Evolutionary conservation across 2,888 invertebrate species (phyloP).

Genomic region (Diarsia brunnea): DNA sequence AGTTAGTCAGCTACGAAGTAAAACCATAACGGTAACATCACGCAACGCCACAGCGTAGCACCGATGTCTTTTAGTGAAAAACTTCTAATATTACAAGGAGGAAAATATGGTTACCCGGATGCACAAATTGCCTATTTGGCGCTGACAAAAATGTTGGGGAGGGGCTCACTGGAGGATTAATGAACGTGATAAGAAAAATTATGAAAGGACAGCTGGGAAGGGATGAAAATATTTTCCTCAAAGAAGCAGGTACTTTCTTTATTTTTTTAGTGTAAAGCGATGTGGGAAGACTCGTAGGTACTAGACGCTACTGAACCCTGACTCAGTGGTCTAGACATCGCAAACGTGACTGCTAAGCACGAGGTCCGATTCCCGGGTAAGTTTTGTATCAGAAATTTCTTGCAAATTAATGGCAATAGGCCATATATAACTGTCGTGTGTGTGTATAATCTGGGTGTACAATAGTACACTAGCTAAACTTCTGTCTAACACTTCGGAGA

Average conservation of each 20-base stretch:
- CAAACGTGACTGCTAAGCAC: no score
- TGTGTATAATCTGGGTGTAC: no score
- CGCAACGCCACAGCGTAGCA: neutral
- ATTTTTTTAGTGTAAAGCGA: no score
- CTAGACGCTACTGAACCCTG: no score
- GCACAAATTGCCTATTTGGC: slow-evolving; percentile 53
- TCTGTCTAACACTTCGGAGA: neutral
- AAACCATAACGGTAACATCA: slow-evolving; percentile 3
- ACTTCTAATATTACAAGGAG: slow-evolving; percentile 9
- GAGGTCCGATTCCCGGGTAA: no score
- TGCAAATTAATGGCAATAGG: no score
- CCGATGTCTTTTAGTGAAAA: slow-evolving; percentile 20
- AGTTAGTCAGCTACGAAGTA: neutral
- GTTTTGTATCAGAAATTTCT: no score
- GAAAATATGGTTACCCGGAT: slow-evolving; percentile 48
- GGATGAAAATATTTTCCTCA: slow-evolving; percentile 33
- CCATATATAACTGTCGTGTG: no score
- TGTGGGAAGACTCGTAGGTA: no score
- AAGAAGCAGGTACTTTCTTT: neutral
- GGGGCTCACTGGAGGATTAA: slow-evolving; percentile 48
- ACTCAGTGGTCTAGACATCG: no score
- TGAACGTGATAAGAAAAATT: slow-evolving; percentile 54
- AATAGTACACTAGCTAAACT: no score
- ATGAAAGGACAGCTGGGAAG: slow-evolving; percentile 31
- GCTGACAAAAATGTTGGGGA: slow-evolving; percentile 53